Evolutionary conservation across 2,113 vertebrate genomes (phyloP).

Genomic region (Eubucco bourcierii): DNA sequence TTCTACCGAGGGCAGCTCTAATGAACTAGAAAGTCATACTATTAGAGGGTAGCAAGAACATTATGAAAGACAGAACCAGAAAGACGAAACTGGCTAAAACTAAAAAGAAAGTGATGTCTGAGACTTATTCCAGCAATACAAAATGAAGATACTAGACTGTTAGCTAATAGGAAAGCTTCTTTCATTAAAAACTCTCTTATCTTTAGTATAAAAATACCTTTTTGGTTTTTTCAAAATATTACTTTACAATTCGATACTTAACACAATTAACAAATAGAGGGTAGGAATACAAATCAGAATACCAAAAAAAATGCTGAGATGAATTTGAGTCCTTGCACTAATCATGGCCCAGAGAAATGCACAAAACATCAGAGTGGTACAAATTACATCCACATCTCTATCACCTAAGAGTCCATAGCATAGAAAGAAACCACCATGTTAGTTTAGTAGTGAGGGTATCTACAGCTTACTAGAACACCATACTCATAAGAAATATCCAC

Average conservation of each 20-base stretch:
- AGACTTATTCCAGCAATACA: neutral
- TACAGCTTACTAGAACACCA: neutral
- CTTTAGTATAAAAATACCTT: neutral
- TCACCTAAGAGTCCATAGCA: too few relatives aligned
- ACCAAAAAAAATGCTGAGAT: neutral
- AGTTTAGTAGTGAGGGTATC: neutral
- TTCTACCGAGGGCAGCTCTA: neutral
- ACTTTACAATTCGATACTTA: neutral
- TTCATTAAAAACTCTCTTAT: neutral
- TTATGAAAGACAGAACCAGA: neutral
- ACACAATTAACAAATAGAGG: neutral
- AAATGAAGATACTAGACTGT: neutral
- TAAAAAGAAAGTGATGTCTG: neutral
- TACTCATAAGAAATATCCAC: neutral
- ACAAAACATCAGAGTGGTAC: neutral
- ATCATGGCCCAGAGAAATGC: rapidly evolving
- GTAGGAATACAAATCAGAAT: neutral
- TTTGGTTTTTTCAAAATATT: rapidly evolving
- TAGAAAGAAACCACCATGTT: rapidly evolving
- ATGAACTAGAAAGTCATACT: neutral
- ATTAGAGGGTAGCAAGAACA: neutral
- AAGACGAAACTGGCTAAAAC: neutral
- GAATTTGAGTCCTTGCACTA: neutral
- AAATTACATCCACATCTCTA: neutral
- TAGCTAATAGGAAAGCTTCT: neutral